Conservation (phyloP, 2,797 vertebrate species). For the Ceyx erithaca region DNA sequence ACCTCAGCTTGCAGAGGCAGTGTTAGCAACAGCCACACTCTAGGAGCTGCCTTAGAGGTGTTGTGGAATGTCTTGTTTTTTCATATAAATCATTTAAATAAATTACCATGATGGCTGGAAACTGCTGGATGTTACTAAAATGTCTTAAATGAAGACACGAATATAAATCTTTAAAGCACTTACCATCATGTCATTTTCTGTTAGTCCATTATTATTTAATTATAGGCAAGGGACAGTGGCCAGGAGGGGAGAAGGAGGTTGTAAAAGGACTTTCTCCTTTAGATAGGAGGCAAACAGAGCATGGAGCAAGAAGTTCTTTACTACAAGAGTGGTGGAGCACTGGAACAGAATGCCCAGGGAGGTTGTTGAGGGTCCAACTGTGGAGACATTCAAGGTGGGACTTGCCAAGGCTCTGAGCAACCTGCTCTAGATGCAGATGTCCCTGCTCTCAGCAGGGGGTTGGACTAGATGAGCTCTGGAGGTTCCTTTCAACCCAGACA, state of each 20-base stretch:
- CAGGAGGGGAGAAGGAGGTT: not conserved
- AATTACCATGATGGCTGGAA: conserved; percentile 58
- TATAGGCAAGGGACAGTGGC: not conserved
- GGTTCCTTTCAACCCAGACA: too few species aligned
- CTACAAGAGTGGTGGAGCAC: too few species aligned
- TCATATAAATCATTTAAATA: conserved; percentile 73
- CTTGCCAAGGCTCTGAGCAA: too few species aligned
- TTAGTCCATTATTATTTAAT: conserved; percentile 48
- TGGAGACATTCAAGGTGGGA: too few species aligned
- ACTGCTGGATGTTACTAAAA: conserved; percentile 57
- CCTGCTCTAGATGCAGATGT: too few species aligned
- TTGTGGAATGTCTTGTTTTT: conserved; percentile 73
- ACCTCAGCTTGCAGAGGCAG: not conserved
- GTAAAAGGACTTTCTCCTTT: not conserved
- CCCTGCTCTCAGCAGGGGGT: too few species aligned
- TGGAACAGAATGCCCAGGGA: too few species aligned
- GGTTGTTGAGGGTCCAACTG: too few species aligned
- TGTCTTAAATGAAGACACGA: conserved; percentile 60
- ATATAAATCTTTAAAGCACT: conserved; percentile 48
- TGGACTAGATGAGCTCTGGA: too few species aligned
- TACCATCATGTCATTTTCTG: conserved; percentile 15
- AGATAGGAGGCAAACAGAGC: not conserved
- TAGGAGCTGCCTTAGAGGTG: conserved; percentile 43
- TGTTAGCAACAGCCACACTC: conserved; percentile 32
- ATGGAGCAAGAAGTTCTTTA: not conserved